Conservation (phyloP, 1,140 invertebrate species). For the Manduca sexta region DNA sequence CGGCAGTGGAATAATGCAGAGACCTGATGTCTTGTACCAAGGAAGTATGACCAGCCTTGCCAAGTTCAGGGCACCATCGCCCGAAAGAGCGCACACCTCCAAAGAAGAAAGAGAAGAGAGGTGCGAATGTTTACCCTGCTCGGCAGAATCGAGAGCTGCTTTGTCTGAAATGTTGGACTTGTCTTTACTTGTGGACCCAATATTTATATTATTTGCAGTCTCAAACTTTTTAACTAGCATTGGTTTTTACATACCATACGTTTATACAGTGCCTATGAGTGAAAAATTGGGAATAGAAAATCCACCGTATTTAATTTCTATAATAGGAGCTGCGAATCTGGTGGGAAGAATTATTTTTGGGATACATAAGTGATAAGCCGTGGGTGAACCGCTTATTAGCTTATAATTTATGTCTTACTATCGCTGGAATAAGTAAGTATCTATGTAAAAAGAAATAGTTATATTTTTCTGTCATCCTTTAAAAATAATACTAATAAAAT, state of each 20-base stretch:
- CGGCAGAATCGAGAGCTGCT: slow-evolving; percentile 77
- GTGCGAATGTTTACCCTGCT: slow-evolving; percentile 75
- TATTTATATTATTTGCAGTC: slow-evolving; percentile 92
- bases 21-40: slow-evolving; percentile 91
- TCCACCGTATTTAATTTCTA: slow-evolving; percentile 79
- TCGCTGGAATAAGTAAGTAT: slow-evolving; percentile 86
- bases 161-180: slow-evolving; percentile 90
- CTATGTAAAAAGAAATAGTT: too few relatives aligned
- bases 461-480: too few relatives aligned
- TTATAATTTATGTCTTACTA: slow-evolving; percentile 90
- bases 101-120: slow-evolving; percentile 35
- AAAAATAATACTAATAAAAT: too few relatives aligned
- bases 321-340: slow-evolving; percentile 91
- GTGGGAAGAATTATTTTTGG: slow-evolving; percentile 89
- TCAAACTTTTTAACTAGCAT: slow-evolving; percentile 98
- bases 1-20: slow-evolving; percentile 84
- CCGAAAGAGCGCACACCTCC: slow-evolving; percentile 47
- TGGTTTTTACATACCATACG: slow-evolving; percentile 96
- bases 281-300: slow-evolving; percentile 74
- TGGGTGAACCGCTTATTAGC: slow-evolving; percentile 90
- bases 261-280: slow-evolving; percentile 84
- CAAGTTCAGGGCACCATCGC: slow-evolving; percentile 51
- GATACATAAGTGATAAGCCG: slow-evolving; percentile 89
- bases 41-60: slow-evolving; percentile 79
- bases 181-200: slow-evolving; percentile 85